These are phyloP conservation scores for Amniataba percoides DNA, from an alignment of 2,797 vertebrate genomes.

Conservation along the genomic window DNA sequence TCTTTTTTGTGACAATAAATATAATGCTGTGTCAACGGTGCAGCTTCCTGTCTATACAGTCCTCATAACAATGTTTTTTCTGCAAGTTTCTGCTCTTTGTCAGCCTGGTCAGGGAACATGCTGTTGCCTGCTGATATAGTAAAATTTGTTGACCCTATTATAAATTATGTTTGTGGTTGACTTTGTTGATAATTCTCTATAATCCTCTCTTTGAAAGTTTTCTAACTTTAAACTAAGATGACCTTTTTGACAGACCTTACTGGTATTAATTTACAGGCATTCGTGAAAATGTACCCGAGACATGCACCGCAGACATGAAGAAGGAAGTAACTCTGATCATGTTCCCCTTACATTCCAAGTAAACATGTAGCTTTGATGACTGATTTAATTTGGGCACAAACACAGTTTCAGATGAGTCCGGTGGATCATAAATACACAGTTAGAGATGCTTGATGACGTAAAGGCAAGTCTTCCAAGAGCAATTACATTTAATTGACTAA, in stretches of 20 bases:
- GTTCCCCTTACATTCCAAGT: too few species aligned
- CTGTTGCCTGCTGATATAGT: background rate
- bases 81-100: background rate
- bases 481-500: background rate
- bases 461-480: too few species aligned
- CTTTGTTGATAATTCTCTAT: background rate
- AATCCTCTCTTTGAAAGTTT: background rate
- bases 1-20: background rate
- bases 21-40: background rate
- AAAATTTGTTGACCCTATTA: background rate
- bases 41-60: background rate
- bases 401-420: background rate
- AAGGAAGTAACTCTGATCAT: conserved; percentile 21
- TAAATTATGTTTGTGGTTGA: background rate
- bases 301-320: background rate
- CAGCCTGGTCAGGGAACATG: background rate
- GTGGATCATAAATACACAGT: background rate
- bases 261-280: conserved; percentile 12
- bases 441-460: conserved; percentile 1
- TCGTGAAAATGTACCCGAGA: conserved; percentile 12
- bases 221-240: background rate
- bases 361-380: background rate
- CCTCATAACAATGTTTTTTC: background rate
- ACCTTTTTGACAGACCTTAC: background rate
- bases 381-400: conserved; percentile 7